phyloP scores from a whole-genome alignment of 2,888 invertebrate genomes.

The Stenchaetothrips biformis region DNA sequence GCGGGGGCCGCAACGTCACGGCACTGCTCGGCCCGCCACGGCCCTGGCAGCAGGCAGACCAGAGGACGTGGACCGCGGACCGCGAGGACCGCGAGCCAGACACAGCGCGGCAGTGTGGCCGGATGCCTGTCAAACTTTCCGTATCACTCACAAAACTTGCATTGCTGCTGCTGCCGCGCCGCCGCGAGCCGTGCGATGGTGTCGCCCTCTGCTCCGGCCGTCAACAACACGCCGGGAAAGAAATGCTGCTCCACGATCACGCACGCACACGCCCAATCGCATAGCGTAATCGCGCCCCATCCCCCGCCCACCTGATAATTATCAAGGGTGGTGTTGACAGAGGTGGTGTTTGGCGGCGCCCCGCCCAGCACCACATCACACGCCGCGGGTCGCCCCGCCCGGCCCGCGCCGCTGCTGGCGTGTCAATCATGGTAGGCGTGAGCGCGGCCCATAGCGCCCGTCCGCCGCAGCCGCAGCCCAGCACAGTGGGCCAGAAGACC shows the following conservation, averaged over 20 bases:
- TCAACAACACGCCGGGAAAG: too few species aligned
- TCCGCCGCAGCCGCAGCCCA: too few species aligned
- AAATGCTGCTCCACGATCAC: background rate
- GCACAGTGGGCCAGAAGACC: too few species aligned
- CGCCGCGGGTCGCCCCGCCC: background rate
- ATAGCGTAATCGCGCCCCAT: background rate
- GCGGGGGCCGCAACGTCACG: background rate
- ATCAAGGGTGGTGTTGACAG: background rate
- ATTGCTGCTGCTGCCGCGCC: background rate
- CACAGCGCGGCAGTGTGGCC: background rate
- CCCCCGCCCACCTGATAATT: background rate
- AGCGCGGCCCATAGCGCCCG: too few species aligned
- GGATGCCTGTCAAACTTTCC: constrained; percentile 3
- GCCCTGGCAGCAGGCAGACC: background rate
- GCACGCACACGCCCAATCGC: background rate
- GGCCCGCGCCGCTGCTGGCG: background rate
- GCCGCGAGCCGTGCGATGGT: background rate
- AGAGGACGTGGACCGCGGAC: too few species aligned
- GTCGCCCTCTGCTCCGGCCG: too few species aligned
- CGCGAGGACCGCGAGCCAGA: too few species aligned
- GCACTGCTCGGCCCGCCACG: background rate
- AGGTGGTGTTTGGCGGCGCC: background rate
- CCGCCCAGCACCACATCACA: background rate
- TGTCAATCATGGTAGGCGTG: background rate
- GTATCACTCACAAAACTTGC: background rate